Base-by-base conservation (phyloP, 2,113 vertebrate genomes). In the Psilopogon haemacephalus region DNA sequence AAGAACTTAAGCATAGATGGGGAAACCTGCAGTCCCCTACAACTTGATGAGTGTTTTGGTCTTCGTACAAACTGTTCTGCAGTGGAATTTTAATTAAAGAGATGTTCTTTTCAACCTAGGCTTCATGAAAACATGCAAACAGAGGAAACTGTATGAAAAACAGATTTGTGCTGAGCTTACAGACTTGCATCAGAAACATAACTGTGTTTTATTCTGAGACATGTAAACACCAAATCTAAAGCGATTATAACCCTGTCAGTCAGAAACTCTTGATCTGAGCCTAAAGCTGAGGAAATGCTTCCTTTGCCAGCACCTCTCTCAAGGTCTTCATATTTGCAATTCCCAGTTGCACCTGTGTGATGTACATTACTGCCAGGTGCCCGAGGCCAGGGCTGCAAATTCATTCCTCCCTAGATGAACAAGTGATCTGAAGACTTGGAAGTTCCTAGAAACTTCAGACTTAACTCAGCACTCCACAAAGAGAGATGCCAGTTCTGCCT, bases 21-120 rank as follows among this genome's bases (percentile, higher is more conserved):
- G 46, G 84, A 84, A 90, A 82, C 37, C 17, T 44, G 59, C 33
- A 85, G 33, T 59, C 23, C 10, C 5, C 59, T 59, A 72, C 0
- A 0, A 60, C 52, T 46, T 80, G 35, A 28, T 69, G 14, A 8
- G 23, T 84, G 15, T 27, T 86, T 23, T 58, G 81, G 37, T 17
- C 44, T 70, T 58, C 33, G 15, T 63, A 63, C 2, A 1, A 84
- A 72, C 42, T 73, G 44, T 32, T 87, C 28, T 70, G 55, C 59
- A 52, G 27, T 6, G 55, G 74, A 89, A 89, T 87, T 93, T 89
- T 85, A 79, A 94, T 64, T 70, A 20, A 65, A 75, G 55, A 82
- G 1, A 70, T 37, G 8, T 37, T 80, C 10, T 85, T 83, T 87
- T 87, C 52, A 89, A n/a, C 63, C 68, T 24, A 40, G 0, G 0